Conservation (phyloP, 2,797 vertebrate species). For the Chiroxiphia lanceolata region DNA sequence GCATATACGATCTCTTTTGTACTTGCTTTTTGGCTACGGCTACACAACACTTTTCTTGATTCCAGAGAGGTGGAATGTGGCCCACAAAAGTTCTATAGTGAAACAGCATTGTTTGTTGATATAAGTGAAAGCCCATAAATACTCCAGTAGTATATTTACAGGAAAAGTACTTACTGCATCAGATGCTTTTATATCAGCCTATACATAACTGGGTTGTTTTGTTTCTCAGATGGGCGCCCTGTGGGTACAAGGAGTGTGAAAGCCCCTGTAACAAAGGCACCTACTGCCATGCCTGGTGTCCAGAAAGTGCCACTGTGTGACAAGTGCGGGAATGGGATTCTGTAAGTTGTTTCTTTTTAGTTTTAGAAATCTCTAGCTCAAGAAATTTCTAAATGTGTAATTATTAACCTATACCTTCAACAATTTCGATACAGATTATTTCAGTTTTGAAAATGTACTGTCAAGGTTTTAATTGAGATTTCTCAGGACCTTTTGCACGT, state of each 20-base stretch:
- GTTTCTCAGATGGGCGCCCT: slow-evolving; percentile 84
- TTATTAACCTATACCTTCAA: neutral
- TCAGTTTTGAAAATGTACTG: neutral
- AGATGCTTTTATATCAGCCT: neutral
- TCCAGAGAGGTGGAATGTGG: neutral
- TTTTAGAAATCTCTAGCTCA: neutral
- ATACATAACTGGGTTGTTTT: neutral
- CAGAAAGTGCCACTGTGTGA: slow-evolving; percentile 95
- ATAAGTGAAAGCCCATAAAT: neutral
- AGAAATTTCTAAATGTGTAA: neutral
- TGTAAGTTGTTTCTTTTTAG: slow-evolving; percentile 81
- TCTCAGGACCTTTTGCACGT: neutral
- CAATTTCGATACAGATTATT: neutral
- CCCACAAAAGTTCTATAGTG: neutral
- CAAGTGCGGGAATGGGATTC: slow-evolving; percentile 94
- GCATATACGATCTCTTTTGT: neutral
- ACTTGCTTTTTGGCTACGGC: neutral
- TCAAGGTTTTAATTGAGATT: neutral
- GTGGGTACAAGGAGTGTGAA: slow-evolving; percentile 87
- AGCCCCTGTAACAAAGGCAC: slow-evolving; percentile 85
- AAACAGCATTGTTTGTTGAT: neutral
- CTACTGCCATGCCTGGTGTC: slow-evolving; percentile 79
- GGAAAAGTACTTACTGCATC: neutral
- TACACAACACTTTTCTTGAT: neutral
- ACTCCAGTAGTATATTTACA: neutral